Conservation (phyloP, 37 sponge, comb jelly and placozoan genomes). For the Ephydatia muelleri region DNA sequence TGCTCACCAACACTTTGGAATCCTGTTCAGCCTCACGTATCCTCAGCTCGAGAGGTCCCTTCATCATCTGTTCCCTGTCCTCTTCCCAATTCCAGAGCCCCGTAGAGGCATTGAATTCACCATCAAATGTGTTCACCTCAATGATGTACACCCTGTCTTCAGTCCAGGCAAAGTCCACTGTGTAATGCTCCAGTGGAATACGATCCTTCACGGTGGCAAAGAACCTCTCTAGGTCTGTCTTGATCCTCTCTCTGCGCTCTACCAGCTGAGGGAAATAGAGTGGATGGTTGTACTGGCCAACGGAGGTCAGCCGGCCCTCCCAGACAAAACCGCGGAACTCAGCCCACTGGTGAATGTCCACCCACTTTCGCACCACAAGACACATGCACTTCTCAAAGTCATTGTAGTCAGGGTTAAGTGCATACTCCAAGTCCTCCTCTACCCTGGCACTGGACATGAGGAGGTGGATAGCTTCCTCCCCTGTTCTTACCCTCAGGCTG, state of each 20-base stretch:
- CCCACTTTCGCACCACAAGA: slow-evolving; percentile 33
- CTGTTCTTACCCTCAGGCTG: slow-evolving; percentile 20
- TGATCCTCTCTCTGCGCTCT: not conserved
- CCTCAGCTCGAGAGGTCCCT: slow-evolving; percentile 26
- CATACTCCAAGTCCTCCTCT: too few relatives aligned
- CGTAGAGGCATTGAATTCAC: slow-evolving; percentile 44
- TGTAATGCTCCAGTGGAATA: too few relatives aligned
- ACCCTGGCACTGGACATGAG: slow-evolving; percentile 33
- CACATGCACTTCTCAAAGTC: not conserved
- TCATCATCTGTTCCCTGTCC: slow-evolving; percentile 49
- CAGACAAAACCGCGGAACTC: slow-evolving; percentile 50
- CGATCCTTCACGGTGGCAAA: slow-evolving; percentile 50
- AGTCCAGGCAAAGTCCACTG: too few relatives aligned
- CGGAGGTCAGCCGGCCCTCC: slow-evolving; percentile 19
- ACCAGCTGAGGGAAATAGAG: slow-evolving; percentile 25
- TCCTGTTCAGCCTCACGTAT: slow-evolving; percentile 17
- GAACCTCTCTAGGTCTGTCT: slow-evolving; percentile 21
- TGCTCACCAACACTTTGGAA: not conserved
- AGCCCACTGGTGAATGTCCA: slow-evolving; percentile 29
- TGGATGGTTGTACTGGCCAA: slow-evolving; percentile 55
- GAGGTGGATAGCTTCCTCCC: slow-evolving; percentile 32
- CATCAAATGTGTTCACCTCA: slow-evolving; percentile 45
- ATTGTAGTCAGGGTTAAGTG: slow-evolving; percentile 13
- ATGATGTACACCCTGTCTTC: slow-evolving; percentile 30
- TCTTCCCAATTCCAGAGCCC: slow-evolving; percentile 46